Base-by-base conservation (phyloP, 2,888 invertebrate genomes). In the Isoperla grammatica region DNA sequence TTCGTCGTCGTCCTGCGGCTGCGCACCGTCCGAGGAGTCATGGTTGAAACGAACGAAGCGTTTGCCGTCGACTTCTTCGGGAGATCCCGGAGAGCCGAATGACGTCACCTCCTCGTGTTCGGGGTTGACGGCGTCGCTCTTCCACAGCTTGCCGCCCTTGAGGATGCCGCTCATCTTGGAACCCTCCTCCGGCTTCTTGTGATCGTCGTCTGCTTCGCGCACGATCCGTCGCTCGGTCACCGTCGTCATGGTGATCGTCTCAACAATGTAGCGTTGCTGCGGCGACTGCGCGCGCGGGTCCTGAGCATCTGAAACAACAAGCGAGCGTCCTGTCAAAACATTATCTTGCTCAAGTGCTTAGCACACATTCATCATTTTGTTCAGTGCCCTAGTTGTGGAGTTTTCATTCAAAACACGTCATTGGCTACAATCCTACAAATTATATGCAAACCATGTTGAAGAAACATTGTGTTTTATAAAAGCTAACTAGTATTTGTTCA, bases 61-160 rank as follows among this genome's bases (percentile, higher is more conserved):
- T 64, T 75, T 76, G 42, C 79, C 76, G 6, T 83, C 81, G 0
- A 76, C 76, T 56, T 82, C 82, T 63, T 81, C 81, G 9, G 29
- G 57, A 6, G 20, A 20, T 17, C 39, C 60, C 4, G 49, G 49
- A 13, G 59, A 45, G 12, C 22, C 46, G 53, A 53, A 53, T 6
- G 53, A 53, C 17, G 63, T 83, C 82, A 29, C 79, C 78, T 0
- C 76, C 76, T 1, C 76, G 76, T 3, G 75, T 75, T 9, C 72
- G 75, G 49, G 78, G 23, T 67, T 73, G 62, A 78, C 78, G 40
- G 77, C 67, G n/a, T 65, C 72, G 60, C 81, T 81, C 68, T 86
- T 86, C 88, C 89, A 88, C 12, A 89, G 77, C 63, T 86, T 79
- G 8, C 89, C 88, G 12, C 89, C 88, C 72, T 89, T 89, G 3